Evolutionary conservation across 2,888 invertebrate genomes (phyloP), one percentile per base, ranked within the genome.

Genomic region (Macropis europaea): DNA sequence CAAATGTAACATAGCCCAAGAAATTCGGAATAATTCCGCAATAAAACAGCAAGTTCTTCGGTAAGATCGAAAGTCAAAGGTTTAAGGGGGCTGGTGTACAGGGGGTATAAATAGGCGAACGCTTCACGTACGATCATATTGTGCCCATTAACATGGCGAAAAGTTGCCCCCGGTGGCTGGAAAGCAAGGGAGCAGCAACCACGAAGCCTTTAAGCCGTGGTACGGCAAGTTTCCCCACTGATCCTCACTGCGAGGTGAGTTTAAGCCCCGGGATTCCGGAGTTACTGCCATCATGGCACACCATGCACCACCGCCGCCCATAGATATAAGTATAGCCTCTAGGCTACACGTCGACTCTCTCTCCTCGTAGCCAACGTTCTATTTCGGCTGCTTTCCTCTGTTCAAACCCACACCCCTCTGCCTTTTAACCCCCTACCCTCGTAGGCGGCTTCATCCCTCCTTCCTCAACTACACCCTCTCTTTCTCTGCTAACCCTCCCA

Each of bases 181-280:
- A 81, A 83, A 84, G 84, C 82, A 79, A 82, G 84, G 84, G 83
- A 86, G 85, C 84, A 87, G 88, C 88, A 88, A 88, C 87, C 89
- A 82, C 88, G 87, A 89, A 89, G 88, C 90, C 89, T 87, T 90
- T 90, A 90, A 89, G 89, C 90, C 89, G 85, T 78, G 88, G 87
- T 69, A 69, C 88, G 87, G 87, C 86, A 89, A 90, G 87, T 89
- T 89, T 89, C 84, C 85, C 88, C 89, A 86, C 89, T 90, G 89
- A 90, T 90, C 89, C 90, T 88, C 88, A 83, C 79, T 79, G 84
- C 84, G 83, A 77, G 77, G 80, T 75, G 76, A 77, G 85, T 86
- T 88, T 88, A 88, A 88, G 88, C 87, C 88, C 88, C 40, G 81
- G 89, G 89, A 90, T 90, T 89, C 86, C 84, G 84, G 89, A 89